Evolutionary conservation across 1,140 invertebrate genomes (phyloP), one percentile per base, ranked within the genome.

Genomic region (Magallana angulata): DNA sequence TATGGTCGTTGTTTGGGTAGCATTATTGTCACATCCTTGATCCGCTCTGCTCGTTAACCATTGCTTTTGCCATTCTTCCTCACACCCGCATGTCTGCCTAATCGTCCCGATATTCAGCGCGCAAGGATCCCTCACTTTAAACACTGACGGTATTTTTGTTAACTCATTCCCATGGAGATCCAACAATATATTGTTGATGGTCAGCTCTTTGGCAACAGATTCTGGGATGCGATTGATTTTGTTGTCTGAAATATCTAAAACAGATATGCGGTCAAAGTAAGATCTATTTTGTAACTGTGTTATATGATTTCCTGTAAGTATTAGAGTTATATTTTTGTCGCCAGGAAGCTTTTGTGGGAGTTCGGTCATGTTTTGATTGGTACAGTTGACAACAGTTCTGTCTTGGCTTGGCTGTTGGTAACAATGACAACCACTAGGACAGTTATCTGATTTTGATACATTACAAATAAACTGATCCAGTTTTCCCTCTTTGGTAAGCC

Each of bases 371-470:
- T 80, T 57, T 59, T 16, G 24, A 64, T 16, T 57, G 59, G 71
- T 68, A 57, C 88, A 89, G 56, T 89, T 76, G 36, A 89, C 88
- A 85, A 85, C 60, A 30, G 84, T 82, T 56, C 82, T 30, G 5
- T 60, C 58, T 48, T 83, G 58, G 18, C 56, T 85, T 24, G 88
- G 85, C 56, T 89, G 86, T 30, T 87, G 57, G 57, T 71, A 85
- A 80, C 88, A 89, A 24, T 71, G 18, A 68, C 88, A 89, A 0
- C 57, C 56, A 7, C 6, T 48, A 24, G 88, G 88, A 60, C 88
- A 89, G 48, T 18, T 71, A 18, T 86, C 64, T 11, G 12, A 30
- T 11, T 48, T 62, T 9, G 85, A 83, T 24, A 87, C 16, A n/a
- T 89, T 85, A 18, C 83, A 87, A 30, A 87, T 85, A 14, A 89